Conservation (phyloP, 2,113 vertebrate genomes). For the Apaloderma vittatum region DNA sequence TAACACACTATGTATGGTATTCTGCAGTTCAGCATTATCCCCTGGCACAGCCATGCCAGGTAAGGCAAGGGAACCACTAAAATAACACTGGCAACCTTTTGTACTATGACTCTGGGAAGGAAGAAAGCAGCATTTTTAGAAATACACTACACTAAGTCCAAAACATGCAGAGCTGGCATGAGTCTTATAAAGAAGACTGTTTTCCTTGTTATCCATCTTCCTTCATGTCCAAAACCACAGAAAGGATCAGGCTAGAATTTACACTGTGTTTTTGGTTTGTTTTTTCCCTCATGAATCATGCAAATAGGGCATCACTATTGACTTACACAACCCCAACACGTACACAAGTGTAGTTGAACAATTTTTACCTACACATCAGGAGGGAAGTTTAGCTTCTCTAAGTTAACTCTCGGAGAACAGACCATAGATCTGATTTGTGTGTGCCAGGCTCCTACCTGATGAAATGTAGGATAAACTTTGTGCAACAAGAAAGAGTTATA, state of each 20-base stretch:
- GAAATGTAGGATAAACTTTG: conserved; percentile 5
- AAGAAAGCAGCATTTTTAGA: neutral
- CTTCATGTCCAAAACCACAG: neutral
- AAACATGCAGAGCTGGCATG: neutral
- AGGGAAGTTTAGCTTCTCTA: neutral
- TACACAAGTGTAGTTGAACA: neutral
- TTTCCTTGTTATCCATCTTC: neutral
- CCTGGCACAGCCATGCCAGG: neutral
- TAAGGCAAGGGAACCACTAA: neutral
- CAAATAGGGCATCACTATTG: neutral
- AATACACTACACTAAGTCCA: neutral
- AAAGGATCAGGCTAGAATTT: neutral
- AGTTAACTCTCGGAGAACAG: neutral
- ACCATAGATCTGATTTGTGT: conserved; percentile 7
- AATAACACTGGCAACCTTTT: neutral
- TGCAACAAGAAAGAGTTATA: conserved; percentile 1
- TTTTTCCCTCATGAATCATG: neutral
- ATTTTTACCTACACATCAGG: neutral
- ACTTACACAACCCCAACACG: accelerated
- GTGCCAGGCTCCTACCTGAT: neutral
- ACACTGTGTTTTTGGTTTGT: no score
- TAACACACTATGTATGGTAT: accelerated
- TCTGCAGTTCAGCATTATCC: neutral
- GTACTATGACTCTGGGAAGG: neutral
- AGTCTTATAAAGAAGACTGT: neutral